Conservation (phyloP, 1,140 invertebrate genomes). For the Papilio dardanus region DNA sequence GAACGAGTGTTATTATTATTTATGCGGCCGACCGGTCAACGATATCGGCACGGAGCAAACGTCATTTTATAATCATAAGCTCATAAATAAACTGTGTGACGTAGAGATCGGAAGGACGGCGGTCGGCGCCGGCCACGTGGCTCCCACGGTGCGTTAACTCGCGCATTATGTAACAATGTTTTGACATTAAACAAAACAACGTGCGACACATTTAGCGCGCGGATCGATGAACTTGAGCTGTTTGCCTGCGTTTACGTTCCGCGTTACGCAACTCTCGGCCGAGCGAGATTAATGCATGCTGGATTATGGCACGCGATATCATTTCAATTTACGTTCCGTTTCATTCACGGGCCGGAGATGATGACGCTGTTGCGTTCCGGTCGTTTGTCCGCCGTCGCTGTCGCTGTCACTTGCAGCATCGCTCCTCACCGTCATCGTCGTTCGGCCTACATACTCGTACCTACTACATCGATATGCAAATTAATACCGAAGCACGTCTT, state of each 20-base stretch:
- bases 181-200: conserved; percentile 74
- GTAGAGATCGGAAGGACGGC: conserved; percentile 64
- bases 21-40: conserved; percentile 64
- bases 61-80: conserved; percentile 81
- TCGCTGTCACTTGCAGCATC: conserved; percentile 49
- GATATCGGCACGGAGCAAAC: conserved; percentile 77
- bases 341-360: conserved; percentile 80
- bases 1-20: conserved; percentile 77
- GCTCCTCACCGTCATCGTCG: conserved; percentile 37
- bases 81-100: conserved; percentile 79
- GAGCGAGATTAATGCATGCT: conserved; percentile 80
- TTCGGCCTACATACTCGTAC: conserved; percentile 54
- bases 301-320: conserved; percentile 81
- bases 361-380: conserved; percentile 75
- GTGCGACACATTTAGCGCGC: conserved; percentile 78
- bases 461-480: conserved; percentile 47
- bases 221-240: conserved; percentile 81
- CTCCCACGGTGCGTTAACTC: conserved; percentile 62
- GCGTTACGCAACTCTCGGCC: conserved; percentile 78
- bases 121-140: conserved; percentile 49
- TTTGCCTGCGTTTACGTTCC: conserved; percentile 59
- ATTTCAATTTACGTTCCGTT: conserved; percentile 81
- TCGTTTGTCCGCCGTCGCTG: conserved; percentile 62
- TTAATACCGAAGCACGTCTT: conserved; percentile 18
- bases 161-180: conserved; percentile 78